phyloP scores from a whole-genome alignment of 1,140 invertebrate species.

The Papilio polytes region DNA sequence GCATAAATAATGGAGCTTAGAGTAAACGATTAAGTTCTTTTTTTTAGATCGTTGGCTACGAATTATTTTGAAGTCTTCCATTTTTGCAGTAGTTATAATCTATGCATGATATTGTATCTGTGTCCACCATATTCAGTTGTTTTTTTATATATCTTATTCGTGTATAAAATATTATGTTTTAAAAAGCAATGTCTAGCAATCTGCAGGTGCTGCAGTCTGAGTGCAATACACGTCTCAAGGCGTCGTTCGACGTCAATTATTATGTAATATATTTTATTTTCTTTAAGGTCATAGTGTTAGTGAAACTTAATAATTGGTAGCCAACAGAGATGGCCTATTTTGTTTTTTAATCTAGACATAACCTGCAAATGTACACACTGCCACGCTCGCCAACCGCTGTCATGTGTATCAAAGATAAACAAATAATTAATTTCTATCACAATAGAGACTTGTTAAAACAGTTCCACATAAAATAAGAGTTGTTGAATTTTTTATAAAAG shows the following conservation, averaged over 20 bases:
- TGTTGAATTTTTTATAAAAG: conserved; percentile 84
- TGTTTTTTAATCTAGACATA: conserved; percentile 57
- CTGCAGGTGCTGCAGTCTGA: conserved; percentile 65
- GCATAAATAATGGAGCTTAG: conserved; percentile 41
- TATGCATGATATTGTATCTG: conserved; percentile 50
- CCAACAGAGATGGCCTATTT: conserved; percentile 79
- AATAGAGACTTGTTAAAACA: conserved; percentile 82
- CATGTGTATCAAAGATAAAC: conserved; percentile 59
- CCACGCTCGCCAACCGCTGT: conserved; percentile 81
- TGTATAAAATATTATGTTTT: conserved; percentile 60
- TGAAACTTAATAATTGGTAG: conserved; percentile 78
- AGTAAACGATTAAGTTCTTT: conserved; percentile 45
- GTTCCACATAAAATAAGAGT: conserved; percentile 83
- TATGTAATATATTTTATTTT: conserved; percentile 67
- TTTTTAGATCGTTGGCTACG: conserved; percentile 78
- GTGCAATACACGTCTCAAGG: conserved; percentile 72
- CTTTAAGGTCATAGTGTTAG: conserved; percentile 48
- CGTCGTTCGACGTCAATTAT: conserved; percentile 58
- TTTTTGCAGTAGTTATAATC: conserved; percentile 59
- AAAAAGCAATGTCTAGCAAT: conserved; percentile 47
- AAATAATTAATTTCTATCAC: conserved; percentile 75
- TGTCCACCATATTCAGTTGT: conserved; percentile 49
- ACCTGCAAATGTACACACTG: conserved; percentile 70
- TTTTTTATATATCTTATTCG: conserved; percentile 45
- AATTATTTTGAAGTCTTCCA: conserved; percentile 83